Conservation (phyloP, 2,113 vertebrate genomes). For the Leptobrachium leishanense region DNA sequence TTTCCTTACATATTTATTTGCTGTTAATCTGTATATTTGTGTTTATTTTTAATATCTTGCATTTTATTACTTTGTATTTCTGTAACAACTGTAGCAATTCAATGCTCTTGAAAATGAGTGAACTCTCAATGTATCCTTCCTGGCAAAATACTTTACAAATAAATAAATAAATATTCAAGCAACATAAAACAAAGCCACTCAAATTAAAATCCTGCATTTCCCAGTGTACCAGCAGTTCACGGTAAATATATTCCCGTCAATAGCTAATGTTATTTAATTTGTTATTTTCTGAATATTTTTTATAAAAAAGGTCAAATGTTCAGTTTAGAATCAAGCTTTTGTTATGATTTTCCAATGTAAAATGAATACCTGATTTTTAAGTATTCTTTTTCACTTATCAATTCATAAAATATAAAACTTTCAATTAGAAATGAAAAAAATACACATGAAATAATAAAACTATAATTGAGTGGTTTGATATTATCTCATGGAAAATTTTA, state of each 20-base stretch:
- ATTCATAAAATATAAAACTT: not conserved
- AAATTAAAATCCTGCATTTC: not conserved
- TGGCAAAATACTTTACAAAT: too few relatives aligned
- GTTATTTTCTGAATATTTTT: conserved; percentile 8
- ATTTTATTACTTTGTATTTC: too few relatives aligned
- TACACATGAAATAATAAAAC: not conserved
- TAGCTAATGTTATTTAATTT: not conserved
- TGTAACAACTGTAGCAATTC: too few relatives aligned
- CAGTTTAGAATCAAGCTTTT: not conserved
- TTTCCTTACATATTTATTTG: too few relatives aligned
- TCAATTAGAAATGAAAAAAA: conserved; percentile 22
- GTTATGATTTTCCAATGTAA: conserved; percentile 16
- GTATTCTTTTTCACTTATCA: not conserved
- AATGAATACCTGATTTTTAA: not conserved
- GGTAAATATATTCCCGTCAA: conserved; percentile 32
- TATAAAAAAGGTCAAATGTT: conserved; percentile 19
- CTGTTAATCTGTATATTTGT: too few relatives aligned
- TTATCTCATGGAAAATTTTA: not conserved
- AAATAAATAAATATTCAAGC: not conserved
- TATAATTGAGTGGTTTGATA: not conserved
- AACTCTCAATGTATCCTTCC: too few relatives aligned
- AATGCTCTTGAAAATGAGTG: too few relatives aligned
- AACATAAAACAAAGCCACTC: not conserved
- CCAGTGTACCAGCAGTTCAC: not conserved
- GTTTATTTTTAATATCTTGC: too few relatives aligned